phyloP scores from a whole-genome alignment of 2,113 vertebrate genomes.

The Pterocles orientalis region DNA sequence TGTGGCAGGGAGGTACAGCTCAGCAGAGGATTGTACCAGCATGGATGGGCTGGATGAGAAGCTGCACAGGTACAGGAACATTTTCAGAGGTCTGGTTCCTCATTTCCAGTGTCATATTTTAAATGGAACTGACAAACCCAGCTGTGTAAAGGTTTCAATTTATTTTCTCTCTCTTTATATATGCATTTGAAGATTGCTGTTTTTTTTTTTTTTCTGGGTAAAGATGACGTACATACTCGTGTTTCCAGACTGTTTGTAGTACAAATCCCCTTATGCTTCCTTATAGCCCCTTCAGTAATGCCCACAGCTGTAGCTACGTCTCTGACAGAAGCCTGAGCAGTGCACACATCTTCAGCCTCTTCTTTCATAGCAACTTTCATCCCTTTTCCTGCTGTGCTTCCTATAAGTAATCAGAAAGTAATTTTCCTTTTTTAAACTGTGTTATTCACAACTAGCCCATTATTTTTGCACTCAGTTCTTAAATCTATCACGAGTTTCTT shows the following conservation, averaged over 20 bases:
- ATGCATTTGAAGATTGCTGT: background rate
- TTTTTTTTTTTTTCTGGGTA: background rate
- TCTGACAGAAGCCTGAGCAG: background rate
- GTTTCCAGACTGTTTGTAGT: background rate
- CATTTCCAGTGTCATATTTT: background rate
- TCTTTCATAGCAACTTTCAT: background rate
- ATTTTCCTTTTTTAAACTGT: background rate
- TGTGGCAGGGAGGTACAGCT: background rate
- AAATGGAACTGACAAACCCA: background rate
- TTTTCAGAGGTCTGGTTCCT: background rate
- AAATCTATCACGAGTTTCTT: background rate
- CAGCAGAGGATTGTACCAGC: background rate
- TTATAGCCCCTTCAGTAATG: background rate
- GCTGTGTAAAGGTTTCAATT: background rate
- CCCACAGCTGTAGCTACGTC: background rate
- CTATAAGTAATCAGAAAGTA: background rate
- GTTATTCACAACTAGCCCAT: background rate
- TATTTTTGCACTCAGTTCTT: background rate
- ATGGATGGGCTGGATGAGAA: background rate
- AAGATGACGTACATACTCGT: accelerated
- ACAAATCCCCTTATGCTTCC: background rate
- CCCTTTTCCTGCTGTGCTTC: background rate
- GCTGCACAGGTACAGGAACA: background rate
- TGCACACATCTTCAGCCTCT: background rate
- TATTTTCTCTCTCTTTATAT: background rate